These are phyloP conservation scores for Meta bourneti DNA, from an alignment of 2,888 invertebrate species.

Conservation along the genomic window DNA sequence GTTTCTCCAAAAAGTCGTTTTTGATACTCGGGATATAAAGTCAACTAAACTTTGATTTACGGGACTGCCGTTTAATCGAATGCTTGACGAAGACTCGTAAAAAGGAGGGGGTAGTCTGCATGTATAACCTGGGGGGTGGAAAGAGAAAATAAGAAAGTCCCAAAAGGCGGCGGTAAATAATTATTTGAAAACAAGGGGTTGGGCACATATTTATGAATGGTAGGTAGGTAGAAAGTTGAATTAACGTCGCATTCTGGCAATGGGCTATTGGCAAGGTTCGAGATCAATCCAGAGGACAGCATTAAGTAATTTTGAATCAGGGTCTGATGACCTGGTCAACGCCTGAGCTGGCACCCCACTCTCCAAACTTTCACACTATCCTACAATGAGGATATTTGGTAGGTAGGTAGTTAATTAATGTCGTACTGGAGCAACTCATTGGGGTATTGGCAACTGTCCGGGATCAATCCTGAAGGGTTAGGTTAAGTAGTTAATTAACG, in stretches of 20 bases:
- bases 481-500: too few species aligned
- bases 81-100: not conserved
- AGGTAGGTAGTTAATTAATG: too few species aligned
- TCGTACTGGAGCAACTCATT: too few species aligned
- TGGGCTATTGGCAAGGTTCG: not conserved
- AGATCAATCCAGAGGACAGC: too few species aligned
- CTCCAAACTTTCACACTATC: too few species aligned
- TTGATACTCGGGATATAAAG: not conserved
- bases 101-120: not conserved
- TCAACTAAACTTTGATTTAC: conserved; percentile 25
- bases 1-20: not conserved
- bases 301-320: too few species aligned
- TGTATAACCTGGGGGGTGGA: not conserved
- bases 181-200: not conserved
- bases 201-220: not conserved
- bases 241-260: too few species aligned
- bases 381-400: too few species aligned
- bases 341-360: too few species aligned
- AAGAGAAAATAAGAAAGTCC: not conserved
- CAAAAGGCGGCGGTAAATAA: not conserved
- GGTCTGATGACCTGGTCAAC: too few species aligned
- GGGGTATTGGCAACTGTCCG: too few species aligned
- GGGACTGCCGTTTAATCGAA: not conserved
- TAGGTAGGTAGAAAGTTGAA: not conserved
- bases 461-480: too few species aligned